These are phyloP conservation scores for Brachionus asplanchnoidis DNA, from an alignment of 1,140 invertebrate species.

Conservation along the genomic window DNA sequence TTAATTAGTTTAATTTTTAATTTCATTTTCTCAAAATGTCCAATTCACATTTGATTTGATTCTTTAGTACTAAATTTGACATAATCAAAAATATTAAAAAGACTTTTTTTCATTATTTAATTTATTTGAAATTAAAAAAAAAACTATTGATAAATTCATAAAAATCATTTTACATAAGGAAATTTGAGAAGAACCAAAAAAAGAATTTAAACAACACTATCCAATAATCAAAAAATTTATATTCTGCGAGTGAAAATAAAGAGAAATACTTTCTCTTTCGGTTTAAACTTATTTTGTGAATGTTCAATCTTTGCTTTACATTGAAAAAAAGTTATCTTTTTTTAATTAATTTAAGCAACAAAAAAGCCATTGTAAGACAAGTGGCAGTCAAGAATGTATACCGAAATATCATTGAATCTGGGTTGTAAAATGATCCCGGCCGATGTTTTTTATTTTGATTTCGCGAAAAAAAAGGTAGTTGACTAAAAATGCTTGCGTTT, in stretches of 20 bases:
- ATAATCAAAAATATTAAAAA: background rate
- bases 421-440: background rate
- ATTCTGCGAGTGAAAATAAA: background rate
- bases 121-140: background rate
- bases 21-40: too few relatives aligned
- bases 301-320: background rate
- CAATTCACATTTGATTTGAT: too few relatives aligned
- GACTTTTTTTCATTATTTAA: background rate
- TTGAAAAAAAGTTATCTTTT: constrained; percentile 13
- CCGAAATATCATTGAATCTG: constrained; percentile 8
- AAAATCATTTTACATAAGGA: background rate
- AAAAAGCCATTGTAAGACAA: constrained; percentile 22
- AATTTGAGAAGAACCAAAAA: background rate
- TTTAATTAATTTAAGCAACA: constrained; percentile 36
- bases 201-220: background rate
- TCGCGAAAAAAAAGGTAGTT: background rate
- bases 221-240: background rate
- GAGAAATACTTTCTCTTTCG: background rate
- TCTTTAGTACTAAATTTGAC: too few relatives aligned
- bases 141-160: background rate
- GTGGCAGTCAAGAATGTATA: constrained; percentile 35
- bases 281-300: background rate
- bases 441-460: background rate
- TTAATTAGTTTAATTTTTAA: too few relatives aligned
- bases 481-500: background rate